These are phyloP conservation scores for Sphaerophoria taeniata DNA, from an alignment of 2,888 invertebrate genomes.

Conservation along the genomic window DNA sequence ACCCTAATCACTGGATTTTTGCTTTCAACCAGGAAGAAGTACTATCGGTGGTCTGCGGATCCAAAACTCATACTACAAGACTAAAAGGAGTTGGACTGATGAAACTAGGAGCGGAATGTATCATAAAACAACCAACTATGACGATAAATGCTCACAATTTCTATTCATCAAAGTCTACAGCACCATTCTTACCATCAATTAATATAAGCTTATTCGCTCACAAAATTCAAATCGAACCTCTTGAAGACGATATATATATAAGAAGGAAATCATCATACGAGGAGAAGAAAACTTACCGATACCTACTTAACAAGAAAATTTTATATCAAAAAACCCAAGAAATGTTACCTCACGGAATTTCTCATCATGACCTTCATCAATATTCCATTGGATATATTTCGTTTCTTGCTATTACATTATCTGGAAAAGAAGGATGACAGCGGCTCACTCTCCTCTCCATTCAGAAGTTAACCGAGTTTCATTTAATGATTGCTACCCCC, in stretches of 20 bases:
- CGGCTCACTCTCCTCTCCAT: too few relatives aligned
- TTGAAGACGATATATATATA: background rate
- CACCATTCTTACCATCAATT: background rate
- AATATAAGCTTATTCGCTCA: background rate
- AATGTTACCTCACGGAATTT: too few relatives aligned
- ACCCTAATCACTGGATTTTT: slow-evolving; percentile 9
- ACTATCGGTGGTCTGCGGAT: background rate
- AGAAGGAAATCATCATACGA: slow-evolving; percentile 6
- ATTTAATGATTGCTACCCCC: too few relatives aligned
- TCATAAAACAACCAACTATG: slow-evolving; percentile 16
- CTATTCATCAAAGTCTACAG: background rate
- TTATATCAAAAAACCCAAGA: background rate
- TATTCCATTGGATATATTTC: too few relatives aligned
- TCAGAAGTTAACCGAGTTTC: too few relatives aligned
- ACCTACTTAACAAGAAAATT: background rate
- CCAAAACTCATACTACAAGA: background rate
- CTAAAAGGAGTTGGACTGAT: background rate
- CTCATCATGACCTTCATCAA: too few relatives aligned
- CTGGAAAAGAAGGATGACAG: too few relatives aligned
- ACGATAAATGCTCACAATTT: slow-evolving; percentile 25
- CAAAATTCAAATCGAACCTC: background rate
- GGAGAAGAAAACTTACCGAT: background rate
- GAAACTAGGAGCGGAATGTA: background rate
- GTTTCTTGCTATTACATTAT: too few relatives aligned
- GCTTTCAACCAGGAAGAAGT: background rate